A percentile compares a stretch with the other conserved stretches of the same genome.
phyloP scores from a whole-genome alignment of 2,888 invertebrate genomes.

The Sinodicranocentrus sp. region DNA sequence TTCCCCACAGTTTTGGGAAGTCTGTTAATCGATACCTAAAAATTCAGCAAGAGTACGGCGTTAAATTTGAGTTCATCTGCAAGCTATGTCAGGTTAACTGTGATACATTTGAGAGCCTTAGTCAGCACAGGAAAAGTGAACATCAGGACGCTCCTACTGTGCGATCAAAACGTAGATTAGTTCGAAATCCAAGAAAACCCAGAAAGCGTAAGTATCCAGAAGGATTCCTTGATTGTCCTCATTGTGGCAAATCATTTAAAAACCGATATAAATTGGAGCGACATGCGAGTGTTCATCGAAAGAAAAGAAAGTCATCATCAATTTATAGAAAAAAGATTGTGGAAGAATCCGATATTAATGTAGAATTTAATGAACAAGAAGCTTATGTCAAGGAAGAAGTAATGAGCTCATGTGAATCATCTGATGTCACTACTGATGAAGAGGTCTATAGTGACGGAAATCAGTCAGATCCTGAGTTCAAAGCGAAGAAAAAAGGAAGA shows the following conservation, averaged over 20 bases:
- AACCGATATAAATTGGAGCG: neutral
- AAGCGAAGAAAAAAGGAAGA: neutral
- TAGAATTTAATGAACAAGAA: conserved; percentile 10
- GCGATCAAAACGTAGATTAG: neutral
- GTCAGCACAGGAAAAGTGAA: neutral
- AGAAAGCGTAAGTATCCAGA: neutral
- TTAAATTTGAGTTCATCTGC: neutral
- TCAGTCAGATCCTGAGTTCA: conserved; percentile 24
- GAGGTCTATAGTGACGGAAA: neutral
- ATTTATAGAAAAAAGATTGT: too few species aligned
- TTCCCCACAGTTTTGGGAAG: neutral
- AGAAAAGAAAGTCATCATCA: neutral
- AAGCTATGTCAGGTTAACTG: neutral
- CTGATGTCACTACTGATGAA: neutral
- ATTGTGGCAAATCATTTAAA: neutral
- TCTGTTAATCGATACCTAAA: neutral
- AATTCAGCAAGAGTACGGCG: neutral
- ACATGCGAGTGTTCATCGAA: conserved; percentile 1
- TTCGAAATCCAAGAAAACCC: neutral
- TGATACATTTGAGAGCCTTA: neutral
- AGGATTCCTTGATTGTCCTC: neutral
- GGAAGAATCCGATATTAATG: too few species aligned
- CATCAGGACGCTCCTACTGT: neutral
- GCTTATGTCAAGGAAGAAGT: neutral
- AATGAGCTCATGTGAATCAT: neutral